A percentile compares a stretch with the other conserved stretches of the same genome.
Conservation (phyloP, 1,140 invertebrate genomes). For the Saccostrea echinata region DNA sequence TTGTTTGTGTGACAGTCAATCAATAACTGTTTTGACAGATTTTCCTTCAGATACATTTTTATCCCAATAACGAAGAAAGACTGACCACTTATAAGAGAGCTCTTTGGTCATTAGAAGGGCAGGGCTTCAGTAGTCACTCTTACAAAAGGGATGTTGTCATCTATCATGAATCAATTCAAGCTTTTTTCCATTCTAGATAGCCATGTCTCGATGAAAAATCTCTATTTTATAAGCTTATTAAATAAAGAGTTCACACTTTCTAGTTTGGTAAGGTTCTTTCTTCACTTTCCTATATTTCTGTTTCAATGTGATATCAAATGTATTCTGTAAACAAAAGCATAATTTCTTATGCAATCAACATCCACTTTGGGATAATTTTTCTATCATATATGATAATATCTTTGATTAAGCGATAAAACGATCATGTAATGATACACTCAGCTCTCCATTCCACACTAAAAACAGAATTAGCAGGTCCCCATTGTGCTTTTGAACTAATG, state of each 20-base stretch:
- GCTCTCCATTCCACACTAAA: slow-evolving; percentile 17
- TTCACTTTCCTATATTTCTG: neutral
- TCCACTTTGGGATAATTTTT: slow-evolving; percentile 18
- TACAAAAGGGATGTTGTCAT: neutral
- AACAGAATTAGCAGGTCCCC: slow-evolving; percentile 12
- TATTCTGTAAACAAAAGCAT: slow-evolving; percentile 7
- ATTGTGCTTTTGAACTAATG: slow-evolving; percentile 5
- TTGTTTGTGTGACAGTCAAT: slow-evolving; percentile 26
- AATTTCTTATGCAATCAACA: slow-evolving; percentile 18
- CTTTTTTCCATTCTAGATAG: neutral
- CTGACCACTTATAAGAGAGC: slow-evolving; percentile 9
- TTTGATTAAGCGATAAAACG: slow-evolving; percentile 39
- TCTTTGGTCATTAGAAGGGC: neutral
- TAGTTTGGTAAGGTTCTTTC: no score
- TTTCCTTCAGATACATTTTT: slow-evolving; percentile 26
- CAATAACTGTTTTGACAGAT: slow-evolving; percentile 37
- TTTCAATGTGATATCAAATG: neutral
- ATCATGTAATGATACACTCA: slow-evolving; percentile 8
- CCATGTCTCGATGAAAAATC: neutral
- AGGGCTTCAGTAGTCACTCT: neutral
- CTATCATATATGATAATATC: slow-evolving; percentile 38
- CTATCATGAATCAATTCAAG: neutral
- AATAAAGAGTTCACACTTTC: no score
- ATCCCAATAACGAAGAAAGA: slow-evolving; percentile 25
- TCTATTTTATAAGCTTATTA: no score